Evolutionary conservation across 2,888 invertebrate species (phyloP), one percentile per base, ranked within the genome.

Genomic region (Oscheius onirici): DNA sequence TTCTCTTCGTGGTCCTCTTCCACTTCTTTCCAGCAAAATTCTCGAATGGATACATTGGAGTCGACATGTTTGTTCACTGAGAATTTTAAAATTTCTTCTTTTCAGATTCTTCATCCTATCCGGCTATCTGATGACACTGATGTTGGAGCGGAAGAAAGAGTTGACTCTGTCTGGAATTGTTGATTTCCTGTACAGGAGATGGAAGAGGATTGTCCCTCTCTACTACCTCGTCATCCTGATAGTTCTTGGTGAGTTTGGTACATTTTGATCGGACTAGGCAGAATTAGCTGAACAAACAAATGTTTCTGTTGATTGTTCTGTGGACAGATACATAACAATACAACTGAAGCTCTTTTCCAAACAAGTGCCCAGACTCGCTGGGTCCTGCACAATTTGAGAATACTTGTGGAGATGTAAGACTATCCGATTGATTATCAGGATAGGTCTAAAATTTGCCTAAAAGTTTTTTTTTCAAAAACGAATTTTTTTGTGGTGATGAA

Each of bases 91-190:
- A 13, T 24, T 22, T 55, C 1, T 26, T 8, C 2, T 22, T 3
- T 24, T 22, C 11, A 55, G 54, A 11, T 55, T 55, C 22, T 55
- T 55, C 54, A 34, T 55, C 11, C 54, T 55, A 2, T 55, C 54
- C 34, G 54, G 54, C 54, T 55, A 24, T 55, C 22, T 55, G 15
- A 55, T 55, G 54, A 34, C 54, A 15, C 10, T 28, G 34, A 55
- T 55, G 54, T 3, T 55, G 26, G n/a, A n/a, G 10, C 8, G n/a
- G 34, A 10, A 55, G 1, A 22, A 34, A 2, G 26, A 24, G 10
- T 15, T 55, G 11, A 22, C 15, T 1, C 22, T 8, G 10, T n/a
- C 3, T 1, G n/a, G 22, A 20, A n/a, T 24, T 34, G 10, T 22
- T 22, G 54, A 55, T 10, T 55, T 55, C n/a, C 3, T 22, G 28